These are phyloP conservation scores for Troides oblongomaculatus DNA, from an alignment of 2,888 invertebrate genomes.

Conservation along the genomic window DNA sequence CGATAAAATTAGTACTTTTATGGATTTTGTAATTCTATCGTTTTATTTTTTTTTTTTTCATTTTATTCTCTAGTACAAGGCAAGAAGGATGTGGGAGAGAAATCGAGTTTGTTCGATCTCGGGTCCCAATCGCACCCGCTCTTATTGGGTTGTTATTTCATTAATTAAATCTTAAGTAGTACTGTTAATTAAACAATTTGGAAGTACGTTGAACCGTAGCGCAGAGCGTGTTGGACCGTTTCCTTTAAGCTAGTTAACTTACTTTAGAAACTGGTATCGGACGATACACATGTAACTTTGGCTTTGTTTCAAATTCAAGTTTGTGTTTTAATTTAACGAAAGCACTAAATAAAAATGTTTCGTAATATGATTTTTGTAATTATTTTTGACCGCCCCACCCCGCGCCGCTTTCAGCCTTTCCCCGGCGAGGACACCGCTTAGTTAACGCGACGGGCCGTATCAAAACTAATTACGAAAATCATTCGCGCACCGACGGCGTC, in stretches of 20 bases:
- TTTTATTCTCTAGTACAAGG: slow-evolving; percentile 6
- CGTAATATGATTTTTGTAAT: slow-evolving; percentile 79
- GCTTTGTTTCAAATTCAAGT: slow-evolving; percentile 74
- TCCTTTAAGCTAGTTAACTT: slow-evolving; percentile 68
- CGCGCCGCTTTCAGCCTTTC: slow-evolving; percentile 64
- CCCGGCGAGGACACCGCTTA: slow-evolving; percentile 61
- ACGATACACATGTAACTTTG: slow-evolving; percentile 62
- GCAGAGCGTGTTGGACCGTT: slow-evolving; percentile 64
- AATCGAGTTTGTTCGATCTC: not conserved
- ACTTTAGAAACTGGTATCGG: slow-evolving; percentile 66
- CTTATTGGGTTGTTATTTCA: slow-evolving; percentile 59
- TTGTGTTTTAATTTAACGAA: slow-evolving; percentile 73
- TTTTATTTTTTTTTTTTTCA: not conserved
- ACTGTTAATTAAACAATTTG: slow-evolving; percentile 67
- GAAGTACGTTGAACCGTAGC: slow-evolving; percentile 61
- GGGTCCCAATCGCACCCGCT: slow-evolving; percentile 19
- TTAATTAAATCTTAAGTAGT: slow-evolving; percentile 74
- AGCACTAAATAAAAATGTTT: slow-evolving; percentile 78
- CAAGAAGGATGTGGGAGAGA: slow-evolving; percentile 14
- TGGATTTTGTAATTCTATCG: not conserved
- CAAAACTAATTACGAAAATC: slow-evolving; percentile 79
- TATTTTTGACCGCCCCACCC: slow-evolving; percentile 73
- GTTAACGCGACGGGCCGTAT: slow-evolving; percentile 57
- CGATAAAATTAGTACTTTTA: not conserved
- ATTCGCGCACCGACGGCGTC: slow-evolving; percentile 42